Conservation (phyloP, 2,888 invertebrate species). For the Drosophila paucipuncta region DNA sequence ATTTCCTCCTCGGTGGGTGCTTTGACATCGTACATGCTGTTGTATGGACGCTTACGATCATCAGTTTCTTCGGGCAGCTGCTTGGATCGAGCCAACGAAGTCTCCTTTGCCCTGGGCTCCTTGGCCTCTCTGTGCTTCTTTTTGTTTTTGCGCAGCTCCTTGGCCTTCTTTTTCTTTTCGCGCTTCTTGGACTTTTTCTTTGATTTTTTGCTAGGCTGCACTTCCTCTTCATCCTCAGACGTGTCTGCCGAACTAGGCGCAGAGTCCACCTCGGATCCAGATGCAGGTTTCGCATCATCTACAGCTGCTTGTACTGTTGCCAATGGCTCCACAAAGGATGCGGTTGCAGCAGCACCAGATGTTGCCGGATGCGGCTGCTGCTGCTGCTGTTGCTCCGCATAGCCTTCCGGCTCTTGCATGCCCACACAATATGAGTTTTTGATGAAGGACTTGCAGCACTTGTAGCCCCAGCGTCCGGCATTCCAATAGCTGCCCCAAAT, state of each 20-base stretch:
- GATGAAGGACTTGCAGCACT: constrained; percentile 97
- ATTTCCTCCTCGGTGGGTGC: constrained; percentile 96
- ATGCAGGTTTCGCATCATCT: constrained; percentile 82
- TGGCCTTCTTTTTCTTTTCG: constrained; percentile 82
- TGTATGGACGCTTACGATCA: constrained; percentile 96
- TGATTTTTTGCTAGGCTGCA: constrained; percentile 62
- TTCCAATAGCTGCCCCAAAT: constrained; percentile 99
- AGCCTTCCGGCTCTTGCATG: constrained; percentile 72
- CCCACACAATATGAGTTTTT: constrained; percentile 83
- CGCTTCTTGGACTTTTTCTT: constrained; percentile 80
- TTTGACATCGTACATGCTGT: constrained; percentile 94
- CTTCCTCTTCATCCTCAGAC: constrained; percentile 53
- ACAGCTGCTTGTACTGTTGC: constrained; percentile 38
- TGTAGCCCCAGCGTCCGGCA: constrained; percentile 97
- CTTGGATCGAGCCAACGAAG: constrained; percentile 67
- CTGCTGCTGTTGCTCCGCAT: constrained; percentile 48
- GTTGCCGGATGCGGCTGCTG: constrained; percentile 19
- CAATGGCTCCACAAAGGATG: constrained; percentile 25
- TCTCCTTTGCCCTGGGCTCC: constrained; percentile 60
- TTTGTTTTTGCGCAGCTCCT: constrained; percentile 82
- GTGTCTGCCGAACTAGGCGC: constrained; percentile 52
- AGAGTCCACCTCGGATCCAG: constrained; percentile 42
- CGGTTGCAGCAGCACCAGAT: constrained; percentile 14
- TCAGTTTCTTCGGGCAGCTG: constrained; percentile 87
- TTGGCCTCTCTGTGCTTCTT: constrained; percentile 65